Conservation (phyloP, 35 echinoderm and acorn worm species). For the Ophioderma brevispina region DNA sequence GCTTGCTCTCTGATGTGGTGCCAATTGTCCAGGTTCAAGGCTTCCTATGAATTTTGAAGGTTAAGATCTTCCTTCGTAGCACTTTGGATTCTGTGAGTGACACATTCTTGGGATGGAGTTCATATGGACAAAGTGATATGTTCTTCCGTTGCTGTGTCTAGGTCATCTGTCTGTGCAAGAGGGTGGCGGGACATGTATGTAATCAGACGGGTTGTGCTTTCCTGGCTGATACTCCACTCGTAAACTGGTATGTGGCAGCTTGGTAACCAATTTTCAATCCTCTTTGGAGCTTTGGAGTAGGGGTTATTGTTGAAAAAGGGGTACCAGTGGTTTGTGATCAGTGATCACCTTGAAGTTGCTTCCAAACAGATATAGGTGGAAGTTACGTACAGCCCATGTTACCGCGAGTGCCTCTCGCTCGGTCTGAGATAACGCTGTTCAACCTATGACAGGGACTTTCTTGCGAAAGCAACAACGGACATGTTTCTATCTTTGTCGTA, state of each 20-base stretch:
- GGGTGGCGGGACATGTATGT: conserved; percentile 69
- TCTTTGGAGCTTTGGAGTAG: conserved; percentile 40
- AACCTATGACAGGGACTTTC: conserved; percentile 20
- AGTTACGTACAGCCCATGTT: conserved; percentile 29
- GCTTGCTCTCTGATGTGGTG: too few species aligned
- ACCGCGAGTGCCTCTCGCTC: conserved; percentile 61
- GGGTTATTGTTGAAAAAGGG: conserved; percentile 64
- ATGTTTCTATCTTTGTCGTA: conserved; percentile 12
- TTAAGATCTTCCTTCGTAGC: too few species aligned
- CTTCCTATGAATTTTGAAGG: too few species aligned
- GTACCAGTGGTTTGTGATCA: conserved; percentile 71
- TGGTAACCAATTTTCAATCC: conserved; percentile 70
- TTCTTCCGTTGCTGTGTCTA: too few species aligned
- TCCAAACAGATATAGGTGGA: conserved; percentile 64
- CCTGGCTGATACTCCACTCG: conserved; percentile 45
- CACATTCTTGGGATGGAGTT: too few species aligned
- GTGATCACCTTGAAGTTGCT: conserved; percentile 38
- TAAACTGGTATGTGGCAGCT: conserved; percentile 61
- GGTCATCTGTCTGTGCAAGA: too few species aligned
- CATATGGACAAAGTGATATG: too few species aligned
- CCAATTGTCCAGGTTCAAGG: too few species aligned
- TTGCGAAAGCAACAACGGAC: conserved; percentile 38
- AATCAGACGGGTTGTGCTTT: conserved; percentile 65
- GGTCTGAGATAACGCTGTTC: conserved; percentile 63
- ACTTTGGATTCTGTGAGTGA: too few species aligned